phyloP scores from a whole-genome alignment of 2,888 invertebrate species.

The Torymus auratus region DNA sequence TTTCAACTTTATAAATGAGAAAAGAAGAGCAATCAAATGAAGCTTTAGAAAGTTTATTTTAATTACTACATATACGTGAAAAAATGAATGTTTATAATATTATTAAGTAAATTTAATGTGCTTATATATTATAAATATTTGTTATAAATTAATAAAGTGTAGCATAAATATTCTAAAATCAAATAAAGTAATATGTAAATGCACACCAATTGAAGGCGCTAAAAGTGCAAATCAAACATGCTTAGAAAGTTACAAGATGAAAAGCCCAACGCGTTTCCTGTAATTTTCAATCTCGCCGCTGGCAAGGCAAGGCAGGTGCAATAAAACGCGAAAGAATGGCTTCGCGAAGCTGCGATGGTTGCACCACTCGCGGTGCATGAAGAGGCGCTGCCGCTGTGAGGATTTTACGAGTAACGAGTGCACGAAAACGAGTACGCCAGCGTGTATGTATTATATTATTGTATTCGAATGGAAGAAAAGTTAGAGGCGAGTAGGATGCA shows the following conservation, averaged over 20 bases:
- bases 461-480: constrained; percentile 16
- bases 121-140: too few species aligned
- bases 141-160: too few species aligned
- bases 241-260: neutral
- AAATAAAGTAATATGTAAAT: too few species aligned
- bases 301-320: neutral
- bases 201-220: neutral
- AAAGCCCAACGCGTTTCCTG: constrained; percentile 7
- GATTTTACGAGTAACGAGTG: neutral
- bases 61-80: too few species aligned
- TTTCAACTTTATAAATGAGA: too few species aligned
- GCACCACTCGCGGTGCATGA: too few species aligned
- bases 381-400: too few species aligned
- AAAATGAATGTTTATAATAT: too few species aligned
- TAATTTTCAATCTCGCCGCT: neutral
- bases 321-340: neutral
- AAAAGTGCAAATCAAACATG: constrained; percentile 1
- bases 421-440: neutral
- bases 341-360: neutral
- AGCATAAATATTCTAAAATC: too few species aligned
- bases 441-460: constrained; percentile 6
- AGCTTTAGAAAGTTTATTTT: too few species aligned
- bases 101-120: too few species aligned
- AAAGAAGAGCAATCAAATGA: too few species aligned
- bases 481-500: neutral